Evolutionary conservation across 1,140 invertebrate genomes (phyloP).

Genomic region (Pantala flavescens): DNA sequence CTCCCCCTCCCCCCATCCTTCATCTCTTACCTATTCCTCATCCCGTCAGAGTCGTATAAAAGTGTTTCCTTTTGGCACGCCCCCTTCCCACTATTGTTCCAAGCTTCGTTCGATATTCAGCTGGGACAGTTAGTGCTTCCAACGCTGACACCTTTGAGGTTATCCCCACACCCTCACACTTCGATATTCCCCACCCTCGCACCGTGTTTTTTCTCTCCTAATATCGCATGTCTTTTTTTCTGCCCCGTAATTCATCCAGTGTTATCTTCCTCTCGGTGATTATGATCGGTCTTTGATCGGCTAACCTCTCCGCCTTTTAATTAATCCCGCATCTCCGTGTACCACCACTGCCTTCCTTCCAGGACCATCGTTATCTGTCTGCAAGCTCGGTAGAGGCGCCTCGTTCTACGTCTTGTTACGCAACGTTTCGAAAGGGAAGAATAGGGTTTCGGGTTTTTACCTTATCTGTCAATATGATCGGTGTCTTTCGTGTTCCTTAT

Average conservation of each 20-base stretch:
- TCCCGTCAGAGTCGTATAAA: neutral
- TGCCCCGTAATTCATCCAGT: neutral
- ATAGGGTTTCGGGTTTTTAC: too few relatives aligned
- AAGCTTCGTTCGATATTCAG: neutral
- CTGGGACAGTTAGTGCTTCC: neutral
- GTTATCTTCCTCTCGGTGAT: neutral
- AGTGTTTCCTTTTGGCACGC: neutral
- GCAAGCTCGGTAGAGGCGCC: too few relatives aligned
- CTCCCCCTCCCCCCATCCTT: neutral
- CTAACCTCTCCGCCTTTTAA: neutral
- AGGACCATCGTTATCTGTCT: neutral
- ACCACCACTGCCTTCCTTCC: neutral
- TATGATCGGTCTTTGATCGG: neutral
- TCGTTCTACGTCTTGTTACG: too few relatives aligned
- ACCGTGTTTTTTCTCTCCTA: neutral
- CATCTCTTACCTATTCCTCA: neutral
- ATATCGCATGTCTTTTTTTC: neutral
- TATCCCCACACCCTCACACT: neutral
- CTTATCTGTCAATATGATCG: too few relatives aligned
- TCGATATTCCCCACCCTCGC: neutral
- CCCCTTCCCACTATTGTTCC: neutral
- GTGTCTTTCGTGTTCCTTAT: too few relatives aligned
- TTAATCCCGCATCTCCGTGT: neutral
- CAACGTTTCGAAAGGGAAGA: too few relatives aligned
- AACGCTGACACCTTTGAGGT: slow-evolving; percentile 1